Base-by-base conservation (phyloP, 2,888 invertebrate genomes). In the Harpalus rubripes region DNA sequence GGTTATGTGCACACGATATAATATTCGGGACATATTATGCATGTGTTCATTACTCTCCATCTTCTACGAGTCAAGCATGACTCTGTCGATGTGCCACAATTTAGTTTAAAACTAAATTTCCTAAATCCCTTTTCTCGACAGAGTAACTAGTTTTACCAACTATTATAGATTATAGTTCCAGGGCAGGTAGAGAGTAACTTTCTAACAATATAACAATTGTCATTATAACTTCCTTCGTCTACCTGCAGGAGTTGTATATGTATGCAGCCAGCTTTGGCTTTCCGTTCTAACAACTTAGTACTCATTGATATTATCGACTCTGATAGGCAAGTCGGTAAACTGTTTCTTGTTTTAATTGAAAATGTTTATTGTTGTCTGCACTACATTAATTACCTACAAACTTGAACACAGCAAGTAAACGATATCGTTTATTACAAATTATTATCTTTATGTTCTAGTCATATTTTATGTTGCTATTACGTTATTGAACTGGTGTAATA, bases 131-230 rank as follows among this genome's bases (percentile, higher is more conserved):
- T 52, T 58, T 78, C 58, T 52, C 56, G 52, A 56, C 22, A 22
- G 10, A 52, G 22, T 56, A 78, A 78, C 78, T 78, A 78, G 78
- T 78, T 56, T 78, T 78, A 58, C 56, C 58, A 78, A 78, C 78
- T 78, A 58, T 78, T 78, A 78, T 58, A 58, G 78, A 78, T 78
- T 56, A 78, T 78, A 78, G 78, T 78, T 58, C 32, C 68, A 68
- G 63, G 63, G 63, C 63, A 63, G 39, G 32, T 12, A 5, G 68
- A 5, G 68, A n/a, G 6, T n/a, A 61, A 80, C 58, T 61, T 80
- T 61, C 15, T 59, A 80, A 59, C 59, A 59, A 61, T 61, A 80
- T 61, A 80, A 80, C 61, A 61, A 61, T 61, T 61, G 61, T 80
- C 61, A 80, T 61, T 80, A 80, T 59, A 80, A 80, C 79, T 80